Percentiles rank a stretch among this genome's conserved stretches.
phyloP scores from a whole-genome alignment of 2,888 invertebrate species.

The Noctua pronuba region DNA sequence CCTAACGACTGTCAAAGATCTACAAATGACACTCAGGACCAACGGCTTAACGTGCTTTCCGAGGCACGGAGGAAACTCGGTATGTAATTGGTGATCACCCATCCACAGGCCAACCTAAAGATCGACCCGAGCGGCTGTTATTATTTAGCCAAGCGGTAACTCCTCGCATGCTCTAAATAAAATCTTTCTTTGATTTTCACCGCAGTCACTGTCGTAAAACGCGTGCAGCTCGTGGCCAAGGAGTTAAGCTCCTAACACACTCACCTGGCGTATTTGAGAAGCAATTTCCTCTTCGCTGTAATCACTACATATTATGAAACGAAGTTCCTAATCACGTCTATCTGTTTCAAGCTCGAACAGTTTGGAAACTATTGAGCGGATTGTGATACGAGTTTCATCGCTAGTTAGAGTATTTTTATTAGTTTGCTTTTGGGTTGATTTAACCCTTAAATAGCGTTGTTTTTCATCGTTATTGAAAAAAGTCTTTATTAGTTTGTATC shows the following conservation, averaged over 20 bases:
- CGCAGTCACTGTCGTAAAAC: too few relatives aligned
- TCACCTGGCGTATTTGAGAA: constrained; percentile 29
- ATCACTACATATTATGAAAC: constrained; percentile 46
- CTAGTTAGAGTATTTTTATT: background rate
- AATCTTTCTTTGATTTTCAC: background rate
- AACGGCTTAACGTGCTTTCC: too few relatives aligned
- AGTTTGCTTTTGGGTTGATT: background rate
- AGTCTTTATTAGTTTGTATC: background rate
- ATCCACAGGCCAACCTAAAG: too few relatives aligned
- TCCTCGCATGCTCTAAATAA: background rate
- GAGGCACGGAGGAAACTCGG: too few relatives aligned
- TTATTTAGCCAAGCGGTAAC: too few relatives aligned
- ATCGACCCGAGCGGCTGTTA: too few relatives aligned
- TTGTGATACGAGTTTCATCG: constrained; percentile 25
- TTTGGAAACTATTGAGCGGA: constrained; percentile 30
- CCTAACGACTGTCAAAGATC: too few relatives aligned
- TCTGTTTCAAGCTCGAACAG: constrained; percentile 32
- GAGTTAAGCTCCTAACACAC: background rate
- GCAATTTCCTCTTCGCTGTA: constrained; percentile 45
- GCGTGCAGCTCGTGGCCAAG: background rate
- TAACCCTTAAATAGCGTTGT: background rate
- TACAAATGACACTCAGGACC: too few relatives aligned
- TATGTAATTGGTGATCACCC: too few relatives aligned
- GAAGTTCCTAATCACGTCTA: constrained; percentile 40
- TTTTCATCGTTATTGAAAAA: background rate